A percentile compares a stretch with the other conserved stretches of the same genome.
Evolutionary conservation across 2,797 vertebrate species (phyloP).

Genomic region (Dipus sagitta): DNA sequence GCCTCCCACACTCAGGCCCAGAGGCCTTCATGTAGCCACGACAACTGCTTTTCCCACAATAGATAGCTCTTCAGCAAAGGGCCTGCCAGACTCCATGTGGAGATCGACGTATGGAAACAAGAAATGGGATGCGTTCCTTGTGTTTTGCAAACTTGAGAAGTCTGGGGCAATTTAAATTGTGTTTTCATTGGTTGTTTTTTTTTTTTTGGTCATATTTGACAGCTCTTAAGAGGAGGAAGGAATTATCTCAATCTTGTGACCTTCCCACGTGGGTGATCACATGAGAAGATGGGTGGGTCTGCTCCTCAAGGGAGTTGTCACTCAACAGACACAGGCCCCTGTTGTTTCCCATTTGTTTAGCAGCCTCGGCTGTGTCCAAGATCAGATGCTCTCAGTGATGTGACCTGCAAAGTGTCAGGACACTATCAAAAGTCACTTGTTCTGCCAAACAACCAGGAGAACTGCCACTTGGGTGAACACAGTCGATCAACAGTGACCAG

Average conservation of each 20-base stretch:
- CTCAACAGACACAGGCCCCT: background rate
- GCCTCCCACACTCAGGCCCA: conserved; percentile 34
- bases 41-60: conserved; percentile 63
- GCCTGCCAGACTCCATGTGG: conserved; percentile 19
- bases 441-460: background rate
- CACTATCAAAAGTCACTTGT: background rate
- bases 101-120: background rate
- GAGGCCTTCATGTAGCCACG: conserved; percentile 57
- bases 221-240: background rate
- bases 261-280: background rate
- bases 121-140: background rate
- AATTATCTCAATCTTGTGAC: background rate
- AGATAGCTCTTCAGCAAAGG: conserved; percentile 56
- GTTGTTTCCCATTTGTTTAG: background rate
- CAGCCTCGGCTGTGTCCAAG: background rate
- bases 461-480: background rate
- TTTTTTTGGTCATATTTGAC: background rate
- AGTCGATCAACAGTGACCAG: background rate
- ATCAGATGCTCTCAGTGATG: no score
- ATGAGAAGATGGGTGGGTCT: background rate
- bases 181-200: background rate
- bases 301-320: background rate
- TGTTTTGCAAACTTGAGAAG: background rate
- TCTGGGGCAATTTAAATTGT: background rate
- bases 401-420: background rate